These are phyloP conservation scores for Aphidius gifuensis DNA, from an alignment of 1,140 invertebrate species.

Conservation along the genomic window DNA sequence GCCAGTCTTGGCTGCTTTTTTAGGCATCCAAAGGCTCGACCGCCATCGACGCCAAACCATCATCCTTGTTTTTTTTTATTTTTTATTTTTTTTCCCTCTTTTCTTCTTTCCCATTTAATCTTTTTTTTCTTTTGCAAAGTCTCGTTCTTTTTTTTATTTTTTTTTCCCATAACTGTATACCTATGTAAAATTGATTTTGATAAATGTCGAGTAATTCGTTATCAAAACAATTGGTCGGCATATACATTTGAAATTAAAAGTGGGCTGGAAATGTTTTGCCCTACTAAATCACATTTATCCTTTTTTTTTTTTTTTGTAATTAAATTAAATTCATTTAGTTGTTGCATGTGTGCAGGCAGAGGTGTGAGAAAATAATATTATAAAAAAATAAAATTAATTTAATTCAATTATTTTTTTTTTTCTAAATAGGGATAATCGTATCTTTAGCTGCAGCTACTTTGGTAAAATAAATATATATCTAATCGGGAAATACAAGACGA, in stretches of 20 bases:
- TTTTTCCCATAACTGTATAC: neutral
- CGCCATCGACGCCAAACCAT: slow-evolving; percentile 29
- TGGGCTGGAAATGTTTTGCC: slow-evolving; percentile 8
- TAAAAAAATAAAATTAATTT: too few relatives aligned
- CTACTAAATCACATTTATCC: slow-evolving; percentile 7
- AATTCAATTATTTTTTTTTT: neutral
- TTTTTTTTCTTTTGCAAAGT: neutral
- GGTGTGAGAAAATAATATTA: too few relatives aligned
- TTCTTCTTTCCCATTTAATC: neutral
- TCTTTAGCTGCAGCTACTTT: too few relatives aligned
- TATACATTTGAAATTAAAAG: slow-evolving; percentile 1
- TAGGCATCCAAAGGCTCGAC: slow-evolving; percentile 28
- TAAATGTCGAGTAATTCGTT: slow-evolving; percentile 12
- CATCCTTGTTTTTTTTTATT: slow-evolving; percentile 23
- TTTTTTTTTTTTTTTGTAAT: neutral
- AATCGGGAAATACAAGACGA: slow-evolving; percentile 10
- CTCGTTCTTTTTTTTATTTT: neutral
- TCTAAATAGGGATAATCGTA: neutral
- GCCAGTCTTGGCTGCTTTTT: slow-evolving; percentile 33
- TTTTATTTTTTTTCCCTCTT: neutral
- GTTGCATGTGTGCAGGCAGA: too few relatives aligned
- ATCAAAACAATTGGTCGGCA: neutral
- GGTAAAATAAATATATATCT: neutral
- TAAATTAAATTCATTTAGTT: neutral
- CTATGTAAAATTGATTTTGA: neutral